These are phyloP conservation scores for Ctenicera cuprea DNA, from an alignment of 2,888 invertebrate species.

Conservation along the genomic window DNA sequence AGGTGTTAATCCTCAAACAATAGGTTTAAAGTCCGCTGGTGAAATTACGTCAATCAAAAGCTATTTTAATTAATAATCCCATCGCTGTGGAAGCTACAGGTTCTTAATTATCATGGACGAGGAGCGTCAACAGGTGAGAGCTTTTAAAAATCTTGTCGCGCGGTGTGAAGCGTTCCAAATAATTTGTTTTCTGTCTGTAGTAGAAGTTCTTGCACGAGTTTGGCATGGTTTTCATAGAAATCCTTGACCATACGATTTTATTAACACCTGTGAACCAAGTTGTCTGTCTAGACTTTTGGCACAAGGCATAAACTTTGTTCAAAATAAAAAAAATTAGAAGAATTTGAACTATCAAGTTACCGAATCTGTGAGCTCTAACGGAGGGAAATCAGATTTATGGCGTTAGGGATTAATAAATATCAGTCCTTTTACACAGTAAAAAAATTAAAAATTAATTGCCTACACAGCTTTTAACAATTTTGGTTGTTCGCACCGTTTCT, in stretches of 20 bases:
- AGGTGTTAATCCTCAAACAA: constrained; percentile 13
- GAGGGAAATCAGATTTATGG: constrained; percentile 4
- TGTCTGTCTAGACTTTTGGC: constrained; percentile 23
- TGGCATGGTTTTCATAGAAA: constrained; percentile 42
- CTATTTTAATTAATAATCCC: constrained; percentile 24
- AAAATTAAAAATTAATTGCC: constrained; percentile 16
- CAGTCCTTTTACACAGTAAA: not conserved
- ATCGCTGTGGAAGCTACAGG: not conserved
- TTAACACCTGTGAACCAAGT: constrained; percentile 31
- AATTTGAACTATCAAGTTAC: constrained; percentile 11
- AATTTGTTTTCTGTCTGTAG: not conserved
- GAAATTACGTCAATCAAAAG: constrained; percentile 15
- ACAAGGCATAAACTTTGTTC: not conserved
- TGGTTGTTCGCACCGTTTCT: constrained; percentile 1
- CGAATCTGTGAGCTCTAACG: not conserved
- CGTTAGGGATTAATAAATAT: constrained; percentile 19
- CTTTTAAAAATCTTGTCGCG: constrained; percentile 20
- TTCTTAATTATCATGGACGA: constrained; percentile 3
- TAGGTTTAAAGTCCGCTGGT: not conserved
- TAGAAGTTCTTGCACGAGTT: constrained; percentile 44
- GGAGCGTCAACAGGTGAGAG: constrained; percentile 24
- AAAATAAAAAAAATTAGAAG: not conserved
- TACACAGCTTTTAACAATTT: not conserved
- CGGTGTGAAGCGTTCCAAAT: constrained; percentile 6
- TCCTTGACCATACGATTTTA: constrained; percentile 37